phyloP scores from a whole-genome alignment of 1,140 invertebrate species.

The Neodiprion pinetum region DNA sequence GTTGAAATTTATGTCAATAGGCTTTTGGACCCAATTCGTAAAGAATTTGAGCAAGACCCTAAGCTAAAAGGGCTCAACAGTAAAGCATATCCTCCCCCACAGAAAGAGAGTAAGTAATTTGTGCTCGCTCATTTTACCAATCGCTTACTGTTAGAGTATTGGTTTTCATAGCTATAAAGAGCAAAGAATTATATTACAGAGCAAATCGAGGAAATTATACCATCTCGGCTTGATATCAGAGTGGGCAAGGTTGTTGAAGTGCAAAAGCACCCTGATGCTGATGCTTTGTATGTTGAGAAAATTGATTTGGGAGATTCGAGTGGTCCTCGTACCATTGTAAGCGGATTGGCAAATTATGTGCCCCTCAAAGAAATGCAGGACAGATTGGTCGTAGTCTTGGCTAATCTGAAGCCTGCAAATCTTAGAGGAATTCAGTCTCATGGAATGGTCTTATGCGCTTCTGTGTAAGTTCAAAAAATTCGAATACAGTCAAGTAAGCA shows the following conservation, averaged over 20 bases:
- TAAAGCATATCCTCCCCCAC: constrained; percentile 83
- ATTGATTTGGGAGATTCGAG: constrained; percentile 79
- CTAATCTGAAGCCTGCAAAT: constrained; percentile 93
- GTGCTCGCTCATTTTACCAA: background rate
- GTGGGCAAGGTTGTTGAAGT: constrained; percentile 93
- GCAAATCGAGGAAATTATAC: constrained; percentile 69
- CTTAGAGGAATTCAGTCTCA: constrained; percentile 89
- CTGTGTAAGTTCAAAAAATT: constrained; percentile 66
- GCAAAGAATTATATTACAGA: constrained; percentile 37
- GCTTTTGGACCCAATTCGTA: constrained; percentile 88
- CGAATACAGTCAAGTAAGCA: constrained; percentile 5
- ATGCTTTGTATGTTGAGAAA: constrained; percentile 92
- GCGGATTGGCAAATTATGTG: constrained; percentile 90
- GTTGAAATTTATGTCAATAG: constrained; percentile 87
- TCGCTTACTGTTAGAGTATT: constrained; percentile 16
- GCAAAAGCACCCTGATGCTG: constrained; percentile 94
- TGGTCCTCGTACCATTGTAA: constrained; percentile 81
- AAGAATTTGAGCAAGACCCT: constrained; percentile 80
- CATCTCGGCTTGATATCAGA: constrained; percentile 84
- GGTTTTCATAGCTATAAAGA: constrained; percentile 26
- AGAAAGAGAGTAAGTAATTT: constrained; percentile 64
- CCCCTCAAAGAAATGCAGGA: constrained; percentile 88
- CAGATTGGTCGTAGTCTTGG: constrained; percentile 86
- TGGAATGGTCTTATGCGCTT: constrained; percentile 93
- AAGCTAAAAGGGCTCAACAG: constrained; percentile 73